These are phyloP conservation scores for Hyppa rectilinea DNA, from an alignment of 2,888 invertebrate species.

Conservation along the genomic window DNA sequence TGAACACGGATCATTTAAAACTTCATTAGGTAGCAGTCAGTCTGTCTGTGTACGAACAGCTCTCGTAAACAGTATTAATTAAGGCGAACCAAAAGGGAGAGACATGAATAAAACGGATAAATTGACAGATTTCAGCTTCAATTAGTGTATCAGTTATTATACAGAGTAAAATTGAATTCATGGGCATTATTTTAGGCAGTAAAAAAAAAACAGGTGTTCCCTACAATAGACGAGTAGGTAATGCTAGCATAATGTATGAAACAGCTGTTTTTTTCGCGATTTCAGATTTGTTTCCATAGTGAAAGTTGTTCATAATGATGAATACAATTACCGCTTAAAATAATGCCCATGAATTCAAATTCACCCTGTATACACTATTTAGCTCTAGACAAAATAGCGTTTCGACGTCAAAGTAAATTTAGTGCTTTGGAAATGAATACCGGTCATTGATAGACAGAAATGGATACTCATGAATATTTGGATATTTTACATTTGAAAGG, in stretches of 20 bases:
- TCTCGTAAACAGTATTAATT: slow-evolving; percentile 3
- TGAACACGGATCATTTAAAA: slow-evolving; percentile 7
- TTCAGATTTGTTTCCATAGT: no score
- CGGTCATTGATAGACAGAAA: neutral
- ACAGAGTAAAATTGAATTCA: no score
- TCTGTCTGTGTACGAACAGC: neutral
- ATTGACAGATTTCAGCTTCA: neutral
- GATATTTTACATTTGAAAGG: no score
- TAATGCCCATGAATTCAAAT: no score
- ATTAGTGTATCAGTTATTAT: neutral
- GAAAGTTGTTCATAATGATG: no score
- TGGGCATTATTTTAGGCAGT: no score
- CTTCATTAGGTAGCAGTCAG: neutral
- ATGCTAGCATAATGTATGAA: no score
- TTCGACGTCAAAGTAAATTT: neutral
- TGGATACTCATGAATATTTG: neutral
- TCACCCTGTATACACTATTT: neutral
- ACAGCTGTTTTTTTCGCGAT: no score
- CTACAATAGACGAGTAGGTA: no score
- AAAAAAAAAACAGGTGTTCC: no score
- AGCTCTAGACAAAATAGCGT: neutral
- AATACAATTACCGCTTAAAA: no score
- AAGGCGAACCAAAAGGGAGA: neutral
- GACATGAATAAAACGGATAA: neutral
- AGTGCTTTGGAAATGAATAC: neutral